Evolutionary conservation across 2,797 vertebrate species (phyloP), one percentile per base, ranked within the genome.

Genomic region (Anguilla anguilla): DNA sequence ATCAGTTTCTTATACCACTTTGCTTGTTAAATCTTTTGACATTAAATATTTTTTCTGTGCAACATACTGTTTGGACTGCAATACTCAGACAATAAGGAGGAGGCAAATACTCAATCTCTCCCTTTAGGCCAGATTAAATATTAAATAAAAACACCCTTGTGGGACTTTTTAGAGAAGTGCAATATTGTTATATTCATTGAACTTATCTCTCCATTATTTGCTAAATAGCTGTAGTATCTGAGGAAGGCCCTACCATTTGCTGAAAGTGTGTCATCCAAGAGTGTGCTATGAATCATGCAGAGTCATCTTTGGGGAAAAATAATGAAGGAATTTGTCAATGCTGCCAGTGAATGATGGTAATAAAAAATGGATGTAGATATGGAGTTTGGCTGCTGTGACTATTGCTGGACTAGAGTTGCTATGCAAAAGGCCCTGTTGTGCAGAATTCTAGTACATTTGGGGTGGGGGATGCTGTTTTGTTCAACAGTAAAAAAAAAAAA

Each of bases 211-310:
- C 53, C 46, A 49, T 72, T 53, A 35, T 84, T 74, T 84, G 57
- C 19, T 77, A 87, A 84, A 84, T 19, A 79, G 69, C 86, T 87
- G 1, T 46, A 49, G 53, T 72, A 83, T 84, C 53, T 69, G 81
- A 67, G 61, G 53, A 83, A 83, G 61, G 72, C 6, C 6, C 46
- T 69, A 11, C 57, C 35, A 19, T 64, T 22, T 31, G 83, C 57
- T 84, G 83, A 22, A 39, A 67, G 22, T 87, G 35, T 49, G 49
- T 74, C 81, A 49, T 17, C 39, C 6, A 61, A 77, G 28, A 35
- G 39, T 87, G 79, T 39, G 25, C 86, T 51, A 51, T 87, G 77
- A 87, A 61, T 81, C 79, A 87, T 51, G 77, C 86, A 39, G 55
- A 79, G 55, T 77, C 35, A 86, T 86, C 79, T 69, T 86, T 31